A percentile compares a stretch with the other conserved stretches of the same genome.
These are phyloP conservation scores for Periophthalmus modestus DNA, from an alignment of 2,113 vertebrate species.

Conservation along the genomic window DNA sequence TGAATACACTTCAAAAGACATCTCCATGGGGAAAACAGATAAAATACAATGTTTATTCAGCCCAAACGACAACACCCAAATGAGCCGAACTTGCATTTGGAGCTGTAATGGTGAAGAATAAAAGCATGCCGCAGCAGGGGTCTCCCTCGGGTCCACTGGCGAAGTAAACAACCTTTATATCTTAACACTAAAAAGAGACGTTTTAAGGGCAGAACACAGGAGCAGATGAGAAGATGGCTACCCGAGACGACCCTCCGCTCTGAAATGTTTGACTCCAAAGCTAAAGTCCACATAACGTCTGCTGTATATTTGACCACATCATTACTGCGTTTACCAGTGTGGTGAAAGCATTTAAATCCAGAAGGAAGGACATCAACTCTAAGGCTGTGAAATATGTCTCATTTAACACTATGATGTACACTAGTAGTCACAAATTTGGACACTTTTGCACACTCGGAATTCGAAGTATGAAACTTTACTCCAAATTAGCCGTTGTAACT, in stretches of 20 bases:
- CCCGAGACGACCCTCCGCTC: neutral
- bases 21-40: neutral
- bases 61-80: neutral
- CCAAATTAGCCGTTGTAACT: too few relatives aligned
- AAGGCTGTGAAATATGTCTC: too few relatives aligned
- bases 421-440: too few relatives aligned
- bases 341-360: neutral
- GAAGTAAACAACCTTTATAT: neutral
- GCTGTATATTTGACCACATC: neutral
- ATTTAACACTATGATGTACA: too few relatives aligned
- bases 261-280: neutral
- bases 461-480: too few relatives aligned
- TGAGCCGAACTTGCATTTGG: neutral
- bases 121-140: neutral
- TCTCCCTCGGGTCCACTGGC: neutral
- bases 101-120: neutral
- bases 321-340: constrained; percentile 10
- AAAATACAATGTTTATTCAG: neutral
- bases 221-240: neutral
- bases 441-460: too few relatives aligned
- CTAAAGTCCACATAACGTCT: neutral
- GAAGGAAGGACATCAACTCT: too few relatives aligned
- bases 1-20: neutral
- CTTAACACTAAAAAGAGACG: neutral
- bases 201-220: neutral